Evolutionary conservation across 2,113 vertebrate genomes (phyloP).

Genomic region (Addax nasomaculatus): DNA sequence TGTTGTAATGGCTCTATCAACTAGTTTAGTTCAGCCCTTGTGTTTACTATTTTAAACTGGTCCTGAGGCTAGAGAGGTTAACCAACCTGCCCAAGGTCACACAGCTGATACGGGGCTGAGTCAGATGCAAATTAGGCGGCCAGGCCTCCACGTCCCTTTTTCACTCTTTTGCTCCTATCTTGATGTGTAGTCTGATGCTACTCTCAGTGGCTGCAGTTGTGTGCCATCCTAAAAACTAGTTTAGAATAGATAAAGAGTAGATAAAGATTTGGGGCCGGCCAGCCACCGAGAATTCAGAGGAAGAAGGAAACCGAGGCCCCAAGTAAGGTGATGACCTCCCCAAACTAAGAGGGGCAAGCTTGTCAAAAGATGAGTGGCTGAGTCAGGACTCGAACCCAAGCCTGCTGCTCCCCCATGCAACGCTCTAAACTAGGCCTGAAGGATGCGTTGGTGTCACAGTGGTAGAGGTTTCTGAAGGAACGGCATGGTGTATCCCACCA

Average conservation of each 20-base stretch:
- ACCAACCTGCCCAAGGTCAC: constrained; percentile 8
- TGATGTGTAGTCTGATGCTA: not conserved
- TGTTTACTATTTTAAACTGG: constrained; percentile 9
- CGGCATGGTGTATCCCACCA: rapidly evolving
- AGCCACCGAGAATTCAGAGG: not conserved
- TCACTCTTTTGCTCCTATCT: not conserved
- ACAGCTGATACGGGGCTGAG: not conserved
- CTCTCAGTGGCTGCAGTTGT: not conserved
- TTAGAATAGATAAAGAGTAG: not conserved
- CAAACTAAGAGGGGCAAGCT: not conserved
- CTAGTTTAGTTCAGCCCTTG: not conserved
- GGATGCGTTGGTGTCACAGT: not conserved
- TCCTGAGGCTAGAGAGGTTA: constrained; percentile 26
- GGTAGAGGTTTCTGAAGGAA: not conserved
- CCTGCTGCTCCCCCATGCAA: not conserved
- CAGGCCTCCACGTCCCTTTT: not conserved
- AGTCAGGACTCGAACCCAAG: not conserved
- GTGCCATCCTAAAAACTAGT: not conserved
- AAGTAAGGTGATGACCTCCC: not conserved
- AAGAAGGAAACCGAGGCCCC: not conserved
- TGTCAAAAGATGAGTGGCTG: not conserved
- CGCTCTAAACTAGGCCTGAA: not conserved
- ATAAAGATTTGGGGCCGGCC: not conserved
- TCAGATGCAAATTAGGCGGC: not conserved
- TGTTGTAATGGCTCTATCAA: not conserved